Evolutionary conservation across 1,140 invertebrate genomes (phyloP).

Genomic region (Drosophila nasuta): DNA sequence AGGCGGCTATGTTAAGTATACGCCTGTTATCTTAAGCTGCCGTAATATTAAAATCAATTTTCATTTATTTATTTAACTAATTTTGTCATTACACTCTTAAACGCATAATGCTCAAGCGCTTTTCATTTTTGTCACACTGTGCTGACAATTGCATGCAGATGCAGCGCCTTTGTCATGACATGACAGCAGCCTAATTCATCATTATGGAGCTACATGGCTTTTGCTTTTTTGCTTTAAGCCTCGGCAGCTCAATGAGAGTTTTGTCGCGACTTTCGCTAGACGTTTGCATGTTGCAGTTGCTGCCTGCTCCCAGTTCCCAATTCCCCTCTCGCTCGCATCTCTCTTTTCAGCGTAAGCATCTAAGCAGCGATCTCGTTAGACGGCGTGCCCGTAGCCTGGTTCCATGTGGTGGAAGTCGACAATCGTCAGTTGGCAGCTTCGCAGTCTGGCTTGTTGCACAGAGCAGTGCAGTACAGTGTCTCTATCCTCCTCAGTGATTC

Average conservation of each 20-base stretch:
- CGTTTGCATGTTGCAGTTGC: constrained; percentile 61
- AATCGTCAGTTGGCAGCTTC: not conserved
- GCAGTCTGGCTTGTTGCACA: constrained; percentile 5
- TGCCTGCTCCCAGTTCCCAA: constrained; percentile 28
- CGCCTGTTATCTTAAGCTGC: no score
- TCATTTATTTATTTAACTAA: no score
- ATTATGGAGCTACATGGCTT: constrained; percentile 69
- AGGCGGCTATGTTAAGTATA: no score
- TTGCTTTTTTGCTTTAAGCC: constrained; percentile 7
- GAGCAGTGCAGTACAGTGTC: not conserved
- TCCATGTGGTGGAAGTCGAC: constrained; percentile 12
- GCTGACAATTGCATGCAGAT: constrained; percentile 70
- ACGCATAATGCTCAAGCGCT: not conserved
- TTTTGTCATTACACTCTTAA: no score
- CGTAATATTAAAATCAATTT: no score
- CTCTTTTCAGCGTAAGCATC: constrained; percentile 3
- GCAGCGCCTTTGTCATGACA: constrained; percentile 81
- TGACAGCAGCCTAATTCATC: constrained; percentile 84
- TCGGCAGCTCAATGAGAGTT: constrained; percentile 69
- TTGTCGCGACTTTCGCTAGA: constrained; percentile 83
- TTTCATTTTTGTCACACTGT: constrained; percentile 15
- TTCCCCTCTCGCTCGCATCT: not conserved
- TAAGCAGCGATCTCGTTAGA: constrained; percentile 54
- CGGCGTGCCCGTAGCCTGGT: constrained; percentile 42
- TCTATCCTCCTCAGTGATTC: constrained; percentile 56